Evolutionary conservation across 2,797 vertebrate species (phyloP).

Genomic region (Sebastes trivittatus): DNA sequence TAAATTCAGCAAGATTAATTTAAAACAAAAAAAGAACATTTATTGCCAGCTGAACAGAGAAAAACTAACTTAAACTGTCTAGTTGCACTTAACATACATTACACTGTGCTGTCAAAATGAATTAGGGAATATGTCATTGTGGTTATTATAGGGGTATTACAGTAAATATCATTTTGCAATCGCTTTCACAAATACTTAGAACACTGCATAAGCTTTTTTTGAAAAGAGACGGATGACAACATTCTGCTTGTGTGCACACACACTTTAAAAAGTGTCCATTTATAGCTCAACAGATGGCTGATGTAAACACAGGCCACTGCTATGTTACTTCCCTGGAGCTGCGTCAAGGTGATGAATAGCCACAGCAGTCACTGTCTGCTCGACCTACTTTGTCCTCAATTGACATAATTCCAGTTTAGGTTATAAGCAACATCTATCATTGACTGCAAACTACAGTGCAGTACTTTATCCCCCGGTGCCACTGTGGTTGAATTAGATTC

Average conservation of each 20-base stretch:
- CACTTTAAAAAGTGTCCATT: constrained; percentile 29
- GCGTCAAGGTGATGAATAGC: constrained; percentile 63
- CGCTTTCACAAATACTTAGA: not conserved
- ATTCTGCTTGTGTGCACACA: constrained; percentile 7
- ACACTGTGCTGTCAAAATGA: not conserved
- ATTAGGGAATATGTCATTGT: not conserved
- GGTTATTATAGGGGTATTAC: not conserved
- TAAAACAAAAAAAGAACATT: not conserved
- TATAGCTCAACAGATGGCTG: constrained; percentile 61
- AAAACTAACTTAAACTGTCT: not conserved
- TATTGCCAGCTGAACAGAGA: not conserved
- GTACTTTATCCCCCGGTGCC: constrained; percentile 4
- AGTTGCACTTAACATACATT: not conserved
- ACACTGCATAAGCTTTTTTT: not conserved
- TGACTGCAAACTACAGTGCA: constrained; percentile 36
- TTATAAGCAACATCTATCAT: constrained; percentile 61
- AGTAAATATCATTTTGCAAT: not conserved
- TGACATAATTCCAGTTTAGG: constrained; percentile 68
- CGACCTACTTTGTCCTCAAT: constrained; percentile 70
- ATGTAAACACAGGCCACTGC: constrained; percentile 52
- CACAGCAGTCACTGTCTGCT: constrained; percentile 58
- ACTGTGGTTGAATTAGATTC: constrained; percentile 13
- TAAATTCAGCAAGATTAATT: not conserved
- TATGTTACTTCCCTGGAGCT: constrained; percentile 51
- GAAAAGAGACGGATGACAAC: not conserved